Evolutionary conservation across 2,113 vertebrate genomes (phyloP).

Genomic region (Hystrix brachyura): DNA sequence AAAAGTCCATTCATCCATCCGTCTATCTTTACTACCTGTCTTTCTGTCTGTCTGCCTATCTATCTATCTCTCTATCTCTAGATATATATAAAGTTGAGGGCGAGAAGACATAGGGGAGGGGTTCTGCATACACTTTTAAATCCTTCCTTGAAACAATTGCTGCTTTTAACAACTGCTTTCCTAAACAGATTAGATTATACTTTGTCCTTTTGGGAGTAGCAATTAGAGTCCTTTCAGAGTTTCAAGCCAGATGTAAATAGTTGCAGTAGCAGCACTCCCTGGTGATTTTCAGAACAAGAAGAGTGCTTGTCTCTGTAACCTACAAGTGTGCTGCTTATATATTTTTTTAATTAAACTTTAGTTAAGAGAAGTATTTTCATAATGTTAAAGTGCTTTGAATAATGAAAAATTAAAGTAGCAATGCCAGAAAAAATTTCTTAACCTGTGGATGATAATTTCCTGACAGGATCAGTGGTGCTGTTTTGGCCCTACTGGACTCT

Average conservation of each 20-base stretch:
- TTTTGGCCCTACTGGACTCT: not conserved
- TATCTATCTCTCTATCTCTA: not conserved
- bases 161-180: conserved; percentile 40
- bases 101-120: too few relatives aligned
- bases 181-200: conserved; percentile 53
- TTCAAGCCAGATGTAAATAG: conserved; percentile 11
- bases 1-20: not conserved
- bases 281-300: conserved; percentile 59
- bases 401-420: conserved; percentile 13
- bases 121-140: not conserved
- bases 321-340: conserved; percentile 6
- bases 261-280: not conserved
- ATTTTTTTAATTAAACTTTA: conserved; percentile 43
- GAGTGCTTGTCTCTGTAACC: not conserved
- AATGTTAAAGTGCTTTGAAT: conserved; percentile 19
- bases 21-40: too few relatives aligned
- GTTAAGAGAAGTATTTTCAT: conserved; percentile 6
- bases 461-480: not conserved
- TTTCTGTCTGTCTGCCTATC: too few relatives aligned
- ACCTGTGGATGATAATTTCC: not conserved
- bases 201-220: conserved; percentile 29
- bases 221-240: conserved; percentile 57
- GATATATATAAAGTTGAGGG: not conserved
- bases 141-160: not conserved
- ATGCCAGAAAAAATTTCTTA: not conserved